Percentiles rank a stretch among this genome's conserved stretches.
phyloP scores from a whole-genome alignment of 2,797 vertebrate genomes.

The Iguana delicatissima region DNA sequence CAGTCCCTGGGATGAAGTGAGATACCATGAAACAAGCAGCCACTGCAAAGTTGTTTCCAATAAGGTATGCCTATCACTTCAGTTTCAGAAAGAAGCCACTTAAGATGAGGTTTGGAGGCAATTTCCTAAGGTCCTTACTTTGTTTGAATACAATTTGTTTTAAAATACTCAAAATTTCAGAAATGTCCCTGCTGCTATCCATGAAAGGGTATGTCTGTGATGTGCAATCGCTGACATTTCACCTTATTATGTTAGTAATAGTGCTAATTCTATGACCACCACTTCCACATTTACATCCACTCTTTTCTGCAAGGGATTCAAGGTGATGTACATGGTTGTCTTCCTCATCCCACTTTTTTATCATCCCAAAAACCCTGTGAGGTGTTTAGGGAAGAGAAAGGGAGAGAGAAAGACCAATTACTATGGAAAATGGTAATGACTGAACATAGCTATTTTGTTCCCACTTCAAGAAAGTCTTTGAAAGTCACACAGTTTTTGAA shows the following conservation, averaged over 20 bases:
- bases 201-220: too few species aligned
- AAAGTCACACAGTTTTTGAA: too few species aligned
- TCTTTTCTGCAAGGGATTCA: neutral
- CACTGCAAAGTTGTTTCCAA: neutral
- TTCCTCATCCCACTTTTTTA: neutral
- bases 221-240: slow-evolving; percentile 26
- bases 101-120: neutral
- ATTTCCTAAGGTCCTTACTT: neutral
- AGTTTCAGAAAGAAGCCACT: neutral
- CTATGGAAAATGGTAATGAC: too few species aligned
- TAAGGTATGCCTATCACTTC: neutral
- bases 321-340: neutral
- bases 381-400: neutral
- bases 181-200: too few species aligned
- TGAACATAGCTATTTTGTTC: too few species aligned
- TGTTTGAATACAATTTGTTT: too few species aligned
- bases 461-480: too few species aligned
- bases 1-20: neutral
- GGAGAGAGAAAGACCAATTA: too few species aligned
- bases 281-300: neutral
- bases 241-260: neutral
- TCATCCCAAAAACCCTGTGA: neutral
- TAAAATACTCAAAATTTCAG: too few species aligned
- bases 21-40: neutral
- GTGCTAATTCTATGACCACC: too few species aligned